Conservation (phyloP, 2,113 vertebrate species). For the Myocastor coypus region DNA sequence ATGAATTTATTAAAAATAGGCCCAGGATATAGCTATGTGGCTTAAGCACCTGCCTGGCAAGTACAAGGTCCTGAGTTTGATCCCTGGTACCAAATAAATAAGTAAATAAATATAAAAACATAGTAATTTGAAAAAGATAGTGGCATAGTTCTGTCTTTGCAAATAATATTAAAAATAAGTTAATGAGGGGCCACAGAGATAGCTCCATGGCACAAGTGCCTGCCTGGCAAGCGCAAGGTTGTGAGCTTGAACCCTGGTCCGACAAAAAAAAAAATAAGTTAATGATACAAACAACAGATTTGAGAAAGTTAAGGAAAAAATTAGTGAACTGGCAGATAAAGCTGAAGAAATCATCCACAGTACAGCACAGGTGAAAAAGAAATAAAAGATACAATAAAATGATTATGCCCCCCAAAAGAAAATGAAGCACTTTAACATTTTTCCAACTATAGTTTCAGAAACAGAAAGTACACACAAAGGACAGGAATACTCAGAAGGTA, state of each 20-base stretch:
- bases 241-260: too few relatives aligned
- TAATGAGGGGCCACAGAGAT: too few relatives aligned
- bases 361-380: not conserved
- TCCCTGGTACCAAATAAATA: too few relatives aligned
- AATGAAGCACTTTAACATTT: not conserved
- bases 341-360: not conserved
- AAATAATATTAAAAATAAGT: not conserved
- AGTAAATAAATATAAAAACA: not conserved
- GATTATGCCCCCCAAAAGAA: not conserved
- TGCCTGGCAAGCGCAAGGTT: too few relatives aligned
- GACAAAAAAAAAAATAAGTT: slow-evolving; percentile 10
- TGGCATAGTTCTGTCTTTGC: not conserved
- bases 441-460: not conserved
- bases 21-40: too few relatives aligned
- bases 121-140: not conserved
- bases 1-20: not conserved
- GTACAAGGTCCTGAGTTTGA: too few relatives aligned
- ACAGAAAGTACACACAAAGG: not conserved
- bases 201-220: too few relatives aligned
- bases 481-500: not conserved
- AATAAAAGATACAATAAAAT: not conserved
- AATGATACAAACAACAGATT: not conserved
- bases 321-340: not conserved
- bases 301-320: not conserved
- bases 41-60: too few relatives aligned